Percentiles rank a stretch among this genome's conserved stretches.
Evolutionary conservation across 2,888 invertebrate species (phyloP).

Genomic region (Lasioglossum calceatum): DNA sequence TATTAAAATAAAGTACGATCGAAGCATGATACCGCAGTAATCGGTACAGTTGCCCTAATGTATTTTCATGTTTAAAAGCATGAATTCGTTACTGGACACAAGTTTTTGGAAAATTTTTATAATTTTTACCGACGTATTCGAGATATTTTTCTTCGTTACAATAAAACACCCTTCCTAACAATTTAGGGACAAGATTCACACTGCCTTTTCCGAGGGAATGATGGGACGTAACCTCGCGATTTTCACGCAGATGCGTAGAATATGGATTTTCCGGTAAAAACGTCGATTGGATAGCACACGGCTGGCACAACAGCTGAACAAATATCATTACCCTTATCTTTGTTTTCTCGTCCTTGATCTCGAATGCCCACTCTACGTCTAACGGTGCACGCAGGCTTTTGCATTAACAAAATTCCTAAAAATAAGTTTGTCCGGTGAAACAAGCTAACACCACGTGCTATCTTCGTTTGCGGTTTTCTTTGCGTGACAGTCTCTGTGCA

Average conservation of each 20-base stretch:
- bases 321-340: conserved; percentile 60
- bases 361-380: background rate
- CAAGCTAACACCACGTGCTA: background rate
- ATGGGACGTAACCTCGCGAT: conserved; percentile 26
- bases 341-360: conserved; percentile 61
- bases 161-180: background rate
- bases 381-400: background rate
- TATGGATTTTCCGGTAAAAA: conserved; percentile 42
- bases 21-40: too few relatives aligned
- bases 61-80: too few relatives aligned
- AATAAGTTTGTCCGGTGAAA: background rate
- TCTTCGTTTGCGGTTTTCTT: background rate
- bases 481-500: background rate
- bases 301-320: conserved; percentile 50
- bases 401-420: conserved; percentile 17
- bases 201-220: background rate
- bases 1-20: too few relatives aligned
- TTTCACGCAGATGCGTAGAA: conserved; percentile 35
- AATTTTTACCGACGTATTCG: background rate
- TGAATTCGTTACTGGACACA: too few relatives aligned
- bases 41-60: too few relatives aligned
- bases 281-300: conserved; percentile 17
- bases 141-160: background rate
- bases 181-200: background rate
- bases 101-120: too few relatives aligned